Percentiles rank a stretch among this genome's conserved stretches.
phyloP scores from a whole-genome alignment of 2,113 vertebrate genomes.

The Muscicapa adusta region DNA sequence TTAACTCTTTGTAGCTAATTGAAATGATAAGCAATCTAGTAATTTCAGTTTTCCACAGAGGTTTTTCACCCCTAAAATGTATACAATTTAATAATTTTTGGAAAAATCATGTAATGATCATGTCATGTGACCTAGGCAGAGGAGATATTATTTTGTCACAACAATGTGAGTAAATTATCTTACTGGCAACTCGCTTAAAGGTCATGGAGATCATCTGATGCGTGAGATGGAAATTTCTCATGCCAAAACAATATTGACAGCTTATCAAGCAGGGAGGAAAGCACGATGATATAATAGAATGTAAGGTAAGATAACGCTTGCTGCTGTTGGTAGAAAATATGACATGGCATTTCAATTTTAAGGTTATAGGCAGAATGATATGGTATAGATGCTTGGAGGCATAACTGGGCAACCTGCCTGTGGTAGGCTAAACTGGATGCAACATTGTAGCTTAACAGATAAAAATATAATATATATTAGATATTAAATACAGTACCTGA shows the following conservation, averaged over 20 bases:
- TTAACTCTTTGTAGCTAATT: neutral
- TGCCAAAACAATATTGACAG: slow-evolving; percentile 67
- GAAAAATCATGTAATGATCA: slow-evolving; percentile 64
- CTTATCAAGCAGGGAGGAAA: slow-evolving; percentile 60
- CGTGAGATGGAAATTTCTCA: slow-evolving; percentile 70
- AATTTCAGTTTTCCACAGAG: neutral
- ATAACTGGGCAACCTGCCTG: neutral
- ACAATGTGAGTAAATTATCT: slow-evolving; percentile 72
- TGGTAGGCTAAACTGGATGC: neutral
- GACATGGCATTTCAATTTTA: slow-evolving; percentile 54
- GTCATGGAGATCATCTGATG: slow-evolving; percentile 73
- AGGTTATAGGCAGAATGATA: slow-evolving; percentile 53
- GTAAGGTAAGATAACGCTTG: slow-evolving; percentile 64
- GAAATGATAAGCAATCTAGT: neutral
- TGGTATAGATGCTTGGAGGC: neutral
- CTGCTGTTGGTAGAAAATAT: slow-evolving; percentile 29
- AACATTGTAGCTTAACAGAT: neutral
- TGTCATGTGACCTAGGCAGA: slow-evolving; percentile 39
- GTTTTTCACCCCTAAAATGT: neutral
- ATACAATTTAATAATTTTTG: slow-evolving; percentile 59
- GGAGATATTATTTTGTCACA: slow-evolving; percentile 75
- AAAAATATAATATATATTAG: neutral
- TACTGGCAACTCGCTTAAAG: slow-evolving; percentile 72
- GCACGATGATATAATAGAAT: slow-evolving; percentile 55
- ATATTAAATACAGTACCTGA: neutral